Conservation (phyloP, 2,888 invertebrate genomes). For the Asteroscopus sphinx region DNA sequence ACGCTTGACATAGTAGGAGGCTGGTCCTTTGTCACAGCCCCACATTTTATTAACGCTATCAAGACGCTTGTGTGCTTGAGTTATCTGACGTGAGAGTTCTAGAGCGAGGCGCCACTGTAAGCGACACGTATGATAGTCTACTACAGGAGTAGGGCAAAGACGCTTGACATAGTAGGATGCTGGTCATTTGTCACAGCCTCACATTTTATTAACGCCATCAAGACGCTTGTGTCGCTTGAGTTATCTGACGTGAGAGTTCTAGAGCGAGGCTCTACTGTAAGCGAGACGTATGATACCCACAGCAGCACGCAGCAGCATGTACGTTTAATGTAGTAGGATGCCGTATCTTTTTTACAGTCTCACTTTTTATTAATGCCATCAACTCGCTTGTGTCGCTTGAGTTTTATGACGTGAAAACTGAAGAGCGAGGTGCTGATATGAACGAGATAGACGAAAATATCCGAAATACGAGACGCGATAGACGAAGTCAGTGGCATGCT, state of each 20-base stretch:
- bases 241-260: slow-evolving; percentile 6
- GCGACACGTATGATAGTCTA: not conserved
- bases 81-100: slow-evolving; percentile 8
- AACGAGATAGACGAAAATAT: too few species aligned
- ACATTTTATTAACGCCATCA: slow-evolving; percentile 6
- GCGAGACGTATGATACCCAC: too few species aligned
- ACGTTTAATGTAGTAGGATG: too few species aligned
- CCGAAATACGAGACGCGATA: too few species aligned
- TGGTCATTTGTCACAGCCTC: not conserved
- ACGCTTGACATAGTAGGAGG: not conserved
- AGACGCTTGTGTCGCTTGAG: not conserved
- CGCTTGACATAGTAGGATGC: not conserved
- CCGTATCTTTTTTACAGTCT: too few species aligned
- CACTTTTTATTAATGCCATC: too few species aligned
- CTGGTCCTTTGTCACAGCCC: not conserved
- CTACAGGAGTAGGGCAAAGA: too few species aligned
- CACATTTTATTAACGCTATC: slow-evolving; percentile 6
- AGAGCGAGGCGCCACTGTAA: not conserved
- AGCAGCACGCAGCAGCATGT: too few species aligned
- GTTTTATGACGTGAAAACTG: too few species aligned
- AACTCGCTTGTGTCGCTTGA: too few species aligned
- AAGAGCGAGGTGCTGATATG: too few species aligned
- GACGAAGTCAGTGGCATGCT: too few species aligned
- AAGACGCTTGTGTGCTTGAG: slow-evolving; percentile 1
- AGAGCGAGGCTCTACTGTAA: not conserved